These are phyloP conservation scores for Elymnias hypermnestra DNA, from an alignment of 1,140 invertebrate species.

Conservation along the genomic window DNA sequence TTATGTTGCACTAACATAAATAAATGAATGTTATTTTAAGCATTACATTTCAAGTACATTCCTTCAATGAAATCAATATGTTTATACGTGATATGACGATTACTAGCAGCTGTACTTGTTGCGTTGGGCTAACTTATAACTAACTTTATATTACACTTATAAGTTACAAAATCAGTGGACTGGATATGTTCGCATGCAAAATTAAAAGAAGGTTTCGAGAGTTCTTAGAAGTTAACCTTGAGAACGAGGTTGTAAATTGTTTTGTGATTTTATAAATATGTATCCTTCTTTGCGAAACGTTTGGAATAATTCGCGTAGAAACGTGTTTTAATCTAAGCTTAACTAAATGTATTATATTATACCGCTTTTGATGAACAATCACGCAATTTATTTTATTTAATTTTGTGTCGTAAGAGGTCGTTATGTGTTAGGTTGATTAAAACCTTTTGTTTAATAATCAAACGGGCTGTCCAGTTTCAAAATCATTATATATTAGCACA, in stretches of 20 bases:
- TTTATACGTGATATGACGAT: not conserved
- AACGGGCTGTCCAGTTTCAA: too few species aligned
- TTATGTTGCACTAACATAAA: slow-evolving; percentile 21
- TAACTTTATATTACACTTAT: not conserved
- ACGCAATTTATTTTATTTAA: too few species aligned
- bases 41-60: slow-evolving; percentile 14
- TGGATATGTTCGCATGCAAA: not conserved
- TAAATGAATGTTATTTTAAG: slow-evolving; percentile 22
- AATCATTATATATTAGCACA: too few species aligned
- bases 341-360: too few species aligned
- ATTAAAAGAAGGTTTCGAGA: not conserved
- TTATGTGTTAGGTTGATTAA: too few species aligned
- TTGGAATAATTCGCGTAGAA: too few species aligned
- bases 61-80: slow-evolving; percentile 4
- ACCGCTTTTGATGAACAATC: too few species aligned
- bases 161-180: not conserved
- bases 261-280: too few species aligned
- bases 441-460: too few species aligned
- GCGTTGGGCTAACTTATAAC: not conserved
- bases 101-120: not conserved
- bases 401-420: too few species aligned
- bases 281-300: too few species aligned
- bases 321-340: too few species aligned
- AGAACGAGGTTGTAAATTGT: slow-evolving; percentile 4
- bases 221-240: slow-evolving; percentile 10